A percentile compares a stretch with the other conserved stretches of the same genome.
phyloP scores from a whole-genome alignment of 2,113 vertebrate genomes.

The Datnioides undecimradiatus region DNA sequence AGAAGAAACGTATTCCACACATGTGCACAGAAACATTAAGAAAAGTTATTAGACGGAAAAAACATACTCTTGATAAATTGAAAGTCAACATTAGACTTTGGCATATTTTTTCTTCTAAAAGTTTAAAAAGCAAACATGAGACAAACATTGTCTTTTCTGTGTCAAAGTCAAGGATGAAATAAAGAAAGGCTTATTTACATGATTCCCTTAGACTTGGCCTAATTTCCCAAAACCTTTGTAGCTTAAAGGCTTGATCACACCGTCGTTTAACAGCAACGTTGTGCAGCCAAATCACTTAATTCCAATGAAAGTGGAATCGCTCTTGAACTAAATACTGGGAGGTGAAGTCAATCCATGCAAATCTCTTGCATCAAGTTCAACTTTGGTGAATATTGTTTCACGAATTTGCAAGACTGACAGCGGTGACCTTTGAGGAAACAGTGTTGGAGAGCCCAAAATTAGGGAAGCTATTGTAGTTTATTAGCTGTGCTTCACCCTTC shows the following conservation, averaged over 20 bases:
- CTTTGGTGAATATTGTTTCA: not conserved
- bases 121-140: constrained; percentile 23
- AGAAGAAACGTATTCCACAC: constrained; percentile 15
- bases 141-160: constrained; percentile 1
- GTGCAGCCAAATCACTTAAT: not conserved
- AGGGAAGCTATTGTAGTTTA: not conserved
- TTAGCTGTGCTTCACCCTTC: not conserved
- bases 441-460: not conserved
- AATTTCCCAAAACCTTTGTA: constrained; percentile 30
- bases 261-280: not conserved
- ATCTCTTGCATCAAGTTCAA: not conserved
- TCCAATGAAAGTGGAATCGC: not conserved
- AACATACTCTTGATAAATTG: constrained; percentile 11
- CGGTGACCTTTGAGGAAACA: not conserved
- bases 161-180: constrained; percentile 31
- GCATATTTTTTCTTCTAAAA: constrained; percentile 26
- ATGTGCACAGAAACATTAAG: constrained; percentile 25
- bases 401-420: not conserved
- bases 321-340: not conserved
- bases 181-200: constrained; percentile 70
- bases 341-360: not conserved
- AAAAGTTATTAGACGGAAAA: constrained; percentile 30
- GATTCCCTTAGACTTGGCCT: constrained; percentile 20
- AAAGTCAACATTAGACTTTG: constrained; percentile 50
- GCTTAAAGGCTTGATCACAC: constrained; percentile 1